Conservation (phyloP, 2,888 invertebrate genomes). For the Strigamia maritima region DNA sequence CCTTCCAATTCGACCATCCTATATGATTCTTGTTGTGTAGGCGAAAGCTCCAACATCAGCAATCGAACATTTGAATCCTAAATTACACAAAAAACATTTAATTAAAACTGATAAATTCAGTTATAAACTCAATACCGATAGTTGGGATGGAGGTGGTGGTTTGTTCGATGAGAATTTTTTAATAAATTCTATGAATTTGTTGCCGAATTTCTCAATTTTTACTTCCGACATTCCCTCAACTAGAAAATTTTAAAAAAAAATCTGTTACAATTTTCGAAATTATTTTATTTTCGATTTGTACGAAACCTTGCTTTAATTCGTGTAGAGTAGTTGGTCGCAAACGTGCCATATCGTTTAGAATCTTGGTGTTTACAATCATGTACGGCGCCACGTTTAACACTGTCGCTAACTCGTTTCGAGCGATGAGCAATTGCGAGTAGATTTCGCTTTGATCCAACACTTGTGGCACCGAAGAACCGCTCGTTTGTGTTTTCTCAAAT, state of each 20-base stretch:
- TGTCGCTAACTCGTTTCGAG: background rate
- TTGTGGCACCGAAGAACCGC: background rate
- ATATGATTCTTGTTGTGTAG: background rate
- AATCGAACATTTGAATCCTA: background rate
- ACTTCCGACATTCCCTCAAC: conserved; percentile 18
- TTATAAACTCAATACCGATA: background rate
- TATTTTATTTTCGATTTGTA: background rate
- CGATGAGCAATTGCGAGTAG: background rate
- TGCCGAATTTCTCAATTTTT: background rate
- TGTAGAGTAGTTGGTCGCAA: background rate
- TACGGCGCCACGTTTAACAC: background rate
- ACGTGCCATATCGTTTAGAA: background rate
- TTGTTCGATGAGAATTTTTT: background rate
- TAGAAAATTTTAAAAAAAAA: background rate
- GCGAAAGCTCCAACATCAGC: background rate
- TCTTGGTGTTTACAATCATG: background rate
- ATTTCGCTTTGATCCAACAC: conserved; percentile 2
- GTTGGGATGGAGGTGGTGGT: too few species aligned
- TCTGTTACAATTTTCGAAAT: background rate
- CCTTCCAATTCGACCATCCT: background rate
- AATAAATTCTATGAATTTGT: background rate
- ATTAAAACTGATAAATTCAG: too few species aligned
- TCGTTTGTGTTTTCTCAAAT: background rate
- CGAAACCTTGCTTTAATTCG: background rate
- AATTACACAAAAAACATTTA: background rate